Base-by-base conservation (phyloP, 2,888 invertebrate species). In the Thalpophila matura region DNA sequence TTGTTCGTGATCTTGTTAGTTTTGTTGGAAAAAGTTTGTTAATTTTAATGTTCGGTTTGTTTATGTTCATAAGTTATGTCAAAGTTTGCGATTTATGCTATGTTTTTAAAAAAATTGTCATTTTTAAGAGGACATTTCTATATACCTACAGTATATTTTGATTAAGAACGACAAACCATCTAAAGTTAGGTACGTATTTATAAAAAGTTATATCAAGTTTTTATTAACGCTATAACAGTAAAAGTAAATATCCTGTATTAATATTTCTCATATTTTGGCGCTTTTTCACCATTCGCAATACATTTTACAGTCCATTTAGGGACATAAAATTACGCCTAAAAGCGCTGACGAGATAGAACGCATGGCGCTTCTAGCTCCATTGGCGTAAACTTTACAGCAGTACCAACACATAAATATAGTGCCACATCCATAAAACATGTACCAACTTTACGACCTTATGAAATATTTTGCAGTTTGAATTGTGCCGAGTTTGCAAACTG, bases 401-500 rank as follows among this genome's bases (percentile, higher is more conserved):
- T 53, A 56, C 72, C 63, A 76, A 58, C 64, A 66, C 60, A 58
- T 67, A 74, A 71, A 72, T 70, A 62, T 65, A 78, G 62, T 49
- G 42, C 31, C 29, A 43, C 24, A 35, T 57, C 63, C 59, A 70
- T 79, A 76, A 79, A 79, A 59, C 74, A 57, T 58, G 37, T 65
- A 57, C 62, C 55, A 59, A 69, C 65, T 74, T 77, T 74, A 80
- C 63, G 66, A 71, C 73, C 73, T 73, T 80, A 81, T 81, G 80
- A 84, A 86, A 86, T 80, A 83, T 84, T 84, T 85, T 75, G 63
- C 77, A 80, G 74, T 77, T 80, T 64, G 55, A 79, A 84, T 80
- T 59, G 58, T 50, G 73, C 75, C 61, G 74, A 76, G 68, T 77
- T 74, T 50, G 67, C 82, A 75, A 85, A 83, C 79, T 78, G 70